phyloP scores from a whole-genome alignment of 2,113 vertebrate species.

The Chauna torquata region DNA sequence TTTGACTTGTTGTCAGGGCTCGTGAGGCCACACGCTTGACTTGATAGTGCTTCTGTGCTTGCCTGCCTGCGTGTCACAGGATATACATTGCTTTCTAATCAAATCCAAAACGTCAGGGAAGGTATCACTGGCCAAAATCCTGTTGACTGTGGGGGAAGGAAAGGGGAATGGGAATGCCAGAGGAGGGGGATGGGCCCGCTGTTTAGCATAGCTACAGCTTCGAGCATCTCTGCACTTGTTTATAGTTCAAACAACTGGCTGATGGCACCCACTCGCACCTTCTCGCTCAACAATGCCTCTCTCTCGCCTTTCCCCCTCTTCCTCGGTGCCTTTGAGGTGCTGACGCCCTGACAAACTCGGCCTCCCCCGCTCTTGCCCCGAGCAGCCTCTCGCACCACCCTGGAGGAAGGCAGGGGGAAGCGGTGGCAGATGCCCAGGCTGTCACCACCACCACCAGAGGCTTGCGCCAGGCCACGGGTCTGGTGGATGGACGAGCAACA shows the following conservation, averaged over 20 bases:
- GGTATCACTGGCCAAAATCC: not conserved
- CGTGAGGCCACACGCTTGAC: not conserved
- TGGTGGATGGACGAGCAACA: accelerated
- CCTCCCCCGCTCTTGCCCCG: not conserved
- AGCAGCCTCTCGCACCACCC: not conserved
- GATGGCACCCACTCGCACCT: slow-evolving; percentile 32
- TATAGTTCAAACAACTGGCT: slow-evolving; percentile 35
- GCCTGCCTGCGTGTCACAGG: not conserved
- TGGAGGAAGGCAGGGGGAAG: not conserved
- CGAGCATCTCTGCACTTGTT: slow-evolving; percentile 32
- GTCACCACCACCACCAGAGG: accelerated
- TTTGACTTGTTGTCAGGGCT: not conserved
- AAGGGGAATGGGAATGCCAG: not conserved
- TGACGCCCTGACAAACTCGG: not conserved
- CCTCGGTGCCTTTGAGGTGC: slow-evolving; percentile 10
- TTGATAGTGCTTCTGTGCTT: not conserved
- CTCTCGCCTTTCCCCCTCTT: not conserved
- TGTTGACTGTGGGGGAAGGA: not conserved
- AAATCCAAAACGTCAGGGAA: slow-evolving; percentile 1
- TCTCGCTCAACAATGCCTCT: slow-evolving; percentile 42
- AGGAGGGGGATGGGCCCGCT: not conserved
- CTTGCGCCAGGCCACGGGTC: accelerated
- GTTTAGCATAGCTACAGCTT: slow-evolving; percentile 36
- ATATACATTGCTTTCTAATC: not conserved
- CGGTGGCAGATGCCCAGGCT: not conserved